Evolutionary conservation across 2,113 vertebrate species (phyloP).

Genomic region (Mohoua ochrocephala): DNA sequence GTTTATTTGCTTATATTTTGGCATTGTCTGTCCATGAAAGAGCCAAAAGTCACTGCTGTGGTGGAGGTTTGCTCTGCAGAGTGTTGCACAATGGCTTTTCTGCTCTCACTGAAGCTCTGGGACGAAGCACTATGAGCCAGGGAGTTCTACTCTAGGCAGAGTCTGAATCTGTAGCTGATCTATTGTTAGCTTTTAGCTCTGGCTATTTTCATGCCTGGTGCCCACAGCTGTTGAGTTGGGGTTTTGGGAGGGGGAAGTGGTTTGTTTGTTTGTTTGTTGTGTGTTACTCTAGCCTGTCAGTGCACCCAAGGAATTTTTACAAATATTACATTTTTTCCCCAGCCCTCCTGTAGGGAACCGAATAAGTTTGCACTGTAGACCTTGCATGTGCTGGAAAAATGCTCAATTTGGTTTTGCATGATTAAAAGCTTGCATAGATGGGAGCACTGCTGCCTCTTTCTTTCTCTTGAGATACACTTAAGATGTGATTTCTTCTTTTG

Average conservation of each 20-base stretch:
- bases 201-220: not conserved
- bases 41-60: not conserved
- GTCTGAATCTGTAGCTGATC: not conserved
- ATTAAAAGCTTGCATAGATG: not conserved
- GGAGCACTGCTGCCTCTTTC: not conserved
- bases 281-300: not conserved
- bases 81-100: not conserved
- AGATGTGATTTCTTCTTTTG: rapidly evolving
- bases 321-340: not conserved
- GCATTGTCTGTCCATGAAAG: not conserved
- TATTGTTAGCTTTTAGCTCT: not conserved
- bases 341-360: not conserved
- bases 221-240: not conserved
- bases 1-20: not conserved
- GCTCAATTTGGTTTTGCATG: rapidly evolving
- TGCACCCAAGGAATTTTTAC: not conserved
- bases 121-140: not conserved
- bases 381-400: not conserved
- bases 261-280: not conserved
- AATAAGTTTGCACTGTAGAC: not conserved
- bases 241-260: not conserved
- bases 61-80: not conserved
- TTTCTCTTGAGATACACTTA: not conserved
- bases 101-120: not conserved
- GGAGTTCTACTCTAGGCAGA: not conserved